phyloP scores from a whole-genome alignment of 2,797 vertebrate genomes.

The Poecilia gillii region DNA sequence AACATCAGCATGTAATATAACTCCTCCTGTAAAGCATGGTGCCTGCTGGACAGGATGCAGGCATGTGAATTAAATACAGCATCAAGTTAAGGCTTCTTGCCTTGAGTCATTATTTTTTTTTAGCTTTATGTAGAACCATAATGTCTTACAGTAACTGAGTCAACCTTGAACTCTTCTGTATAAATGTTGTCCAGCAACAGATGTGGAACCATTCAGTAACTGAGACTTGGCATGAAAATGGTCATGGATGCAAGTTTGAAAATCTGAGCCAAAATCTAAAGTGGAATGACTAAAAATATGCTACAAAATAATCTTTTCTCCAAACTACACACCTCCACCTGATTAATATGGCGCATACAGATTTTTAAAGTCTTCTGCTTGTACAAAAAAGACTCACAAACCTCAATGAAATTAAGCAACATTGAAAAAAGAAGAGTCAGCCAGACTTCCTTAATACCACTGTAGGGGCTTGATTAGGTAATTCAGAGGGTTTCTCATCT shows the following conservation, averaged over 20 bases:
- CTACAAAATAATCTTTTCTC: background rate
- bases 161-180: background rate
- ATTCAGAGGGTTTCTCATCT: background rate
- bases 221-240: background rate
- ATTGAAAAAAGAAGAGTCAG: background rate
- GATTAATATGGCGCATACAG: background rate
- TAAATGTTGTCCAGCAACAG: background rate
- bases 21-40: background rate
- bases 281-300: background rate
- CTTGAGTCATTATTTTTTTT: background rate
- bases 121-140: background rate
- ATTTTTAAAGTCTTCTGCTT: background rate
- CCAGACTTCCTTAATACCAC: background rate
- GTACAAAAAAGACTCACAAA: background rate
- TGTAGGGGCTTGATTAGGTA: background rate
- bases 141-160: background rate
- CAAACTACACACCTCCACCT: background rate
- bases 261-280: background rate
- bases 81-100: background rate
- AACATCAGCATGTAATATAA: background rate
- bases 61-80: background rate
- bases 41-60: background rate
- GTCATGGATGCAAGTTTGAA: background rate
- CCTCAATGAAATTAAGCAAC: slow-evolving; percentile 1
- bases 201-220: background rate